Evolutionary conservation across 2,888 invertebrate genomes (phyloP), one percentile per base, ranked within the genome.

Genomic region (Gastrophysa polygoni): DNA sequence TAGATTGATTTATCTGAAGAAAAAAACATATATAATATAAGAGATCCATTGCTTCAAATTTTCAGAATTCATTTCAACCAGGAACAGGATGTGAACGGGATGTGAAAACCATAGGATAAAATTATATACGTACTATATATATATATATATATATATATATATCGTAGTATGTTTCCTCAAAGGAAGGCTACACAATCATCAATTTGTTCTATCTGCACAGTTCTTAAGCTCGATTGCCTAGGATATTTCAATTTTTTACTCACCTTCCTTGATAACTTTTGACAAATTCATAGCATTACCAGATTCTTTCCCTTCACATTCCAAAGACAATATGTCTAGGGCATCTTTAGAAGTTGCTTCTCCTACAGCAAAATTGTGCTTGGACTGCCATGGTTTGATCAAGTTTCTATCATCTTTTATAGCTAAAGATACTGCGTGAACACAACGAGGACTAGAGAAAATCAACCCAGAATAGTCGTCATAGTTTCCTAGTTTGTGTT

Each of bases 401-500:
- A 71, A 20, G 7, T 43, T 24, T 44, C 20, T 29, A 46, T 76
- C 72, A 62, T 78, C 76, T 7, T 61, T 48, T 63, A 82, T 68
- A 11, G 85, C 80, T 68, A 82, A 76, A 44, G 76, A 73, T 1
- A 83, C 80, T 2, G 85, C 85, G 67, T 82, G 80, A 8, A 86
- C 83, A 71, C 85, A 85, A 28, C 87, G 78, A 1, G 86, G 86
- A 72, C 86, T 86, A 1, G 85, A 85, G 58, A 87, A 84, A 3
- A 87, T 80, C 24, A 87, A 73, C 28, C 82, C 87, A 49, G 81
- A 80, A 75, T 83, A 86, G 34, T 79, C 73, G 52, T 82, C 78
- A 16, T 82, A 81, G 44, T 78, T 77, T 56, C 77, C 65, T n/a
- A 87, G 70, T 74, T 83, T 83, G 20, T 75, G 71, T 8, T 68